Evolutionary conservation across 1,140 invertebrate species (phyloP).

Genomic region (Drosophila aff.): DNA sequence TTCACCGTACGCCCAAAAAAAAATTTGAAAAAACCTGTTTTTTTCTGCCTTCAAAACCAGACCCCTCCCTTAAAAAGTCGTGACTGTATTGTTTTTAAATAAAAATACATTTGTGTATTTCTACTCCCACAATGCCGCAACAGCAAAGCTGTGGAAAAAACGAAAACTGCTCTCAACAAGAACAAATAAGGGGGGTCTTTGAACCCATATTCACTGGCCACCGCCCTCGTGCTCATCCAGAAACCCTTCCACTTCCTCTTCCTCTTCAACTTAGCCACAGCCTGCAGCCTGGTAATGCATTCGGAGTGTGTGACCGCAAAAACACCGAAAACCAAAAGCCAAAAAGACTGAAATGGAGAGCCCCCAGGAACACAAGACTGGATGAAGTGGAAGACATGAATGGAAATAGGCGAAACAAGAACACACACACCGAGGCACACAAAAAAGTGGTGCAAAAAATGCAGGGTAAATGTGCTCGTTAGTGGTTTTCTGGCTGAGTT

Average conservation of each 20-base stretch:
- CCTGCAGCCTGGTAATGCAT: constrained; percentile 47
- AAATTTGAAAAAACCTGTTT: no score
- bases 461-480: constrained; percentile 63
- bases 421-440: constrained; percentile 12
- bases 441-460: constrained; percentile 23
- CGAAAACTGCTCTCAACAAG: constrained; percentile 3
- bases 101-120: not conserved
- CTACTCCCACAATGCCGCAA: not conserved
- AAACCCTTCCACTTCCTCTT: constrained; percentile 2
- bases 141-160: not conserved
- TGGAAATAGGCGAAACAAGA: constrained; percentile 35
- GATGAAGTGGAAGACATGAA: constrained; percentile 70
- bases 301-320: constrained; percentile 49
- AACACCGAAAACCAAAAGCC: constrained; percentile 33
- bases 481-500: constrained; percentile 52
- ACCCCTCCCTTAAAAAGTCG: no score
- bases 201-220: constrained; percentile 27
- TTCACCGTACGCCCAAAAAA: no score
- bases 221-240: constrained; percentile 1
- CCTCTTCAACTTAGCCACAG: constrained; percentile 5
- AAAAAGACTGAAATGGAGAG: constrained; percentile 28
- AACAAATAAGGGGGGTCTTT: constrained; percentile 19
- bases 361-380: constrained; percentile 28
- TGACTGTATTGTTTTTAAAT: not conserved
- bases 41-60: no score